A percentile compares a stretch with the other conserved stretches of the same genome.
Conservation (phyloP, 2,888 invertebrate species). For the Urechis unicinctus region DNA sequence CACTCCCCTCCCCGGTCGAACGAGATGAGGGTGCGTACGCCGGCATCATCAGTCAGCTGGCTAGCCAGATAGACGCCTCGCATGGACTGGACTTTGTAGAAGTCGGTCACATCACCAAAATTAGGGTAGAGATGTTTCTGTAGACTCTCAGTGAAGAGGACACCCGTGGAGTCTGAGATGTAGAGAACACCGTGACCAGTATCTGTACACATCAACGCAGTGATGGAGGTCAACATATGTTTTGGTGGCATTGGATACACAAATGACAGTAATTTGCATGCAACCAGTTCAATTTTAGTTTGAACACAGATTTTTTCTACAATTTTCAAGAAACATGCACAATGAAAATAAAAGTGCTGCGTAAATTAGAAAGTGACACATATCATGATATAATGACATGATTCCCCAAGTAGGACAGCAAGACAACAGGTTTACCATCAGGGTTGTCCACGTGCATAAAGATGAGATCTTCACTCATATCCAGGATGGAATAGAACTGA, state of each 20-base stretch:
- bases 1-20: constrained; percentile 45
- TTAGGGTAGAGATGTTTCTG: constrained; percentile 45
- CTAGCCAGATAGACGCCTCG: constrained; percentile 45
- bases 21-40: constrained; percentile 44
- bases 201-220: too few species aligned
- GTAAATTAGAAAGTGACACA: too few species aligned
- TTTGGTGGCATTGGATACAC: too few species aligned
- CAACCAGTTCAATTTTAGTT: too few species aligned
- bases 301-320: too few species aligned
- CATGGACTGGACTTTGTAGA: constrained; percentile 37
- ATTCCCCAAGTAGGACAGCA: too few species aligned
- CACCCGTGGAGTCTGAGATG: constrained; percentile 40
- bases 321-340: too few species aligned
- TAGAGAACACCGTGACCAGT: constrained; percentile 46
- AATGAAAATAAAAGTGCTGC: too few species aligned
- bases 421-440: constrained; percentile 43
- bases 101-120: constrained; percentile 41
- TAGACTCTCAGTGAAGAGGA: constrained; percentile 44
- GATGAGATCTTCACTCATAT: constrained; percentile 41
- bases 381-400: too few species aligned
- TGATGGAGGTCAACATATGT: too few species aligned
- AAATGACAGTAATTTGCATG: not conserved
- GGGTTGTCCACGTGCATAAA: constrained; percentile 49
- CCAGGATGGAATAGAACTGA: constrained; percentile 48
- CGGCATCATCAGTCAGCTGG: constrained; percentile 37